Conservation (phyloP, 2,888 invertebrate species). For the Cylloceria caligata region DNA sequence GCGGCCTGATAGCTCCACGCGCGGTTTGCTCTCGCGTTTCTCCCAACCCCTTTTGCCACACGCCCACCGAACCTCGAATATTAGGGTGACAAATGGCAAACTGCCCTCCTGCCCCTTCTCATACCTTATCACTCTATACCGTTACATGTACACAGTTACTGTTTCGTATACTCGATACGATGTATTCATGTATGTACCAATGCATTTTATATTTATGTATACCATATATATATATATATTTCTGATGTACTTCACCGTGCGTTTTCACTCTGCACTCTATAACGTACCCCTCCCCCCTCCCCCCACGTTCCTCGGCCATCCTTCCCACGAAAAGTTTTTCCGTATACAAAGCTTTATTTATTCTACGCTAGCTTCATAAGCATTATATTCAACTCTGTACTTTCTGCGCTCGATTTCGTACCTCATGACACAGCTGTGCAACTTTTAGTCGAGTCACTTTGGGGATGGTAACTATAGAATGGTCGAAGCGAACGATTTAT, state of each 20-base stretch:
- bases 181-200: background rate
- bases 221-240: constrained; percentile 10
- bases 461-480: background rate
- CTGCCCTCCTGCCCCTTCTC: constrained; percentile 39
- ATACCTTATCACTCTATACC: background rate
- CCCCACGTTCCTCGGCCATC: constrained; percentile 15
- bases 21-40: constrained; percentile 5
- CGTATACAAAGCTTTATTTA: constrained; percentile 41
- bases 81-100: constrained; percentile 71
- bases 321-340: constrained; percentile 30
- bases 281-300: constrained; percentile 11
- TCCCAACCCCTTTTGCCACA: constrained; percentile 38
- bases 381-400: constrained; percentile 33
- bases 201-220: constrained; percentile 5
- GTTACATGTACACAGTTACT: background rate
- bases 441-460: constrained; percentile 9
- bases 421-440: background rate
- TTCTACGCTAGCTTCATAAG: constrained; percentile 38
- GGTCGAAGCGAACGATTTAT: constrained; percentile 4
- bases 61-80: constrained; percentile 52
- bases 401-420: constrained; percentile 6
- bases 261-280: background rate
- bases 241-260: background rate
- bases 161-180: background rate
- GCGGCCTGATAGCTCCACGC: constrained; percentile 21